A percentile compares a stretch with the other conserved stretches of the same genome.
Conservation (phyloP, 2,888 invertebrate species). For the Eupithecia subfuscata region DNA sequence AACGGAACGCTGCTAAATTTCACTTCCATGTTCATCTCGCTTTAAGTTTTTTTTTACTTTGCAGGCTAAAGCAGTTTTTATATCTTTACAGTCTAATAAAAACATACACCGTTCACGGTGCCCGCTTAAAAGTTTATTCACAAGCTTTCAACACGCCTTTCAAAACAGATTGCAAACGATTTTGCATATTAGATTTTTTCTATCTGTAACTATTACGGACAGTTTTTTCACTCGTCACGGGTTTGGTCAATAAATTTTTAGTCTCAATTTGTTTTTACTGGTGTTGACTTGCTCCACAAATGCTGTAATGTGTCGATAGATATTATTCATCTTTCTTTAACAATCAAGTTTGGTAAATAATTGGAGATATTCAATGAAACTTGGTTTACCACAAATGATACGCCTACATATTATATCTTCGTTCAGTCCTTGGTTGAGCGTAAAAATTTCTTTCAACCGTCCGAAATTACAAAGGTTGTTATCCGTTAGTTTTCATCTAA, state of each 20-base stretch:
- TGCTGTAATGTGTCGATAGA: constrained; percentile 28
- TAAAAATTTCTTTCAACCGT: background rate
- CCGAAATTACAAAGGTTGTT: background rate
- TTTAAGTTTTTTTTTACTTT: constrained; percentile 53
- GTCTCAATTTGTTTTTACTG: constrained; percentile 41
- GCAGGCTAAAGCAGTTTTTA: constrained; percentile 60
- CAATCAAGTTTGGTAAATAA: background rate
- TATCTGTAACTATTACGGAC: constrained; percentile 59
- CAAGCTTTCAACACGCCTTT: constrained; percentile 73
- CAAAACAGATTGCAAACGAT: constrained; percentile 52
- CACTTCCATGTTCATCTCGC: constrained; percentile 47
- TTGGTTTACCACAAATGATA: background rate
- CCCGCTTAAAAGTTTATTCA: constrained; percentile 64
- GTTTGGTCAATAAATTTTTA: constrained; percentile 33
- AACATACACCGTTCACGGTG: constrained; percentile 63
- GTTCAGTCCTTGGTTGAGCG: background rate
- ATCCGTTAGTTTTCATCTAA: background rate
- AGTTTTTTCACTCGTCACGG: constrained; percentile 57
- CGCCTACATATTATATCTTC: background rate
- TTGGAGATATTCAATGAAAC: background rate
- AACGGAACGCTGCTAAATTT: constrained; percentile 52
- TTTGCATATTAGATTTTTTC: constrained; percentile 67
- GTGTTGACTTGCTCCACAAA: constrained; percentile 56
- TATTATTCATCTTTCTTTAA: background rate
- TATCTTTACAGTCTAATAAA: constrained; percentile 58